phyloP scores from a whole-genome alignment of 2,113 vertebrate genomes.

The Mionectes macconnelli region DNA sequence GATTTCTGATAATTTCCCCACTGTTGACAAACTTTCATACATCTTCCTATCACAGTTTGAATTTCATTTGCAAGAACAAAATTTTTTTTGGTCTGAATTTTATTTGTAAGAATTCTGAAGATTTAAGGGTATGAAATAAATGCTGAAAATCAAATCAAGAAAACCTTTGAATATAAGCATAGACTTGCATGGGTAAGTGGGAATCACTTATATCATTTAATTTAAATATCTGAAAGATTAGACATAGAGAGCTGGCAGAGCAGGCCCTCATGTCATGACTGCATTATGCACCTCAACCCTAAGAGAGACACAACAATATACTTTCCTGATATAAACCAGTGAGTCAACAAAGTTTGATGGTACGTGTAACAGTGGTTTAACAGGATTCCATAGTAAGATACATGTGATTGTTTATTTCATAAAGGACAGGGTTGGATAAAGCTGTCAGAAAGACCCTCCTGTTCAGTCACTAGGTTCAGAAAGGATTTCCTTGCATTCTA shows the following conservation, averaged over 20 bases:
- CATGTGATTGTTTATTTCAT: not conserved
- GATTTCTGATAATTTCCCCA: not conserved
- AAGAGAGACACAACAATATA: not conserved
- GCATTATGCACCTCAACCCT: not conserved
- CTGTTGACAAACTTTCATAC: not conserved
- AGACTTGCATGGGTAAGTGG: not conserved
- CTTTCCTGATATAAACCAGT: too few species aligned
- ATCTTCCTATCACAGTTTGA: not conserved
- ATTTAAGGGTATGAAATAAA: not conserved
- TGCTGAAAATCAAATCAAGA: not conserved
- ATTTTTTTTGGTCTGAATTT: not conserved
- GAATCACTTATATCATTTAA: not conserved
- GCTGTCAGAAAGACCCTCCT: not conserved
- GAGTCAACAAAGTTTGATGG: not conserved
- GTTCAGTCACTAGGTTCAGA: not conserved
- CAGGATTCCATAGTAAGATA: not conserved
- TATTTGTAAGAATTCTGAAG: not conserved
- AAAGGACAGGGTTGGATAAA: not conserved
- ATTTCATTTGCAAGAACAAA: not conserved
- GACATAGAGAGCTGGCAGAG: not conserved
- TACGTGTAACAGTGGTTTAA: not conserved
- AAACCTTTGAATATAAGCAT: not conserved
- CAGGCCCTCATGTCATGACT: accelerated
- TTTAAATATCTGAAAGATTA: not conserved
- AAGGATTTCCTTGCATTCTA: not conserved